Evolutionary conservation across 2,113 vertebrate species (phyloP).

Genomic region (Zootoca vivipara): DNA sequence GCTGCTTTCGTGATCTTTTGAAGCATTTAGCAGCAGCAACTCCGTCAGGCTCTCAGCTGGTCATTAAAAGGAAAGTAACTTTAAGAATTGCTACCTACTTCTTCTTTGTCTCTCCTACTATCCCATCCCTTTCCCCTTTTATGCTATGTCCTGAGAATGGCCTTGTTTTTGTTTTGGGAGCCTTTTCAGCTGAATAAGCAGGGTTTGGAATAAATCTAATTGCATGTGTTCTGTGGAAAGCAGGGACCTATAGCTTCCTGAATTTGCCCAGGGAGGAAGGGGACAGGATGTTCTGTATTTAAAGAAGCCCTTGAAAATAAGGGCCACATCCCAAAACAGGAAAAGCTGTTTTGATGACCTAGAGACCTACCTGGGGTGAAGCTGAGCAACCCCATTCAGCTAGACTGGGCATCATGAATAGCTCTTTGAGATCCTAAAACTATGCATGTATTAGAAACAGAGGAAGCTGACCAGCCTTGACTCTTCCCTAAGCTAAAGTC

Average conservation of each 20-base stretch:
- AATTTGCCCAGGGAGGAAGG: not conserved
- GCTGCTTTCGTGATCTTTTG: not conserved
- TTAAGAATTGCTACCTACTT: too few relatives aligned
- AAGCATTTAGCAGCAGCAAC: not conserved
- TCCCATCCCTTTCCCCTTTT: too few relatives aligned
- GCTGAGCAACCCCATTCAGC: not conserved
- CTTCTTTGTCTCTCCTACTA: too few relatives aligned
- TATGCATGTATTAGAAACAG: not conserved
- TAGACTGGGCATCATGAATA: not conserved
- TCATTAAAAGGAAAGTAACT: too few relatives aligned
- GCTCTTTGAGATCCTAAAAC: not conserved
- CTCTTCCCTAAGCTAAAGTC: too few relatives aligned
- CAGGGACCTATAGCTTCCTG: not conserved
- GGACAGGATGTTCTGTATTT: not conserved
- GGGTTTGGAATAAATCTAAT: too few relatives aligned
- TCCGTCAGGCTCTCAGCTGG: too few relatives aligned
- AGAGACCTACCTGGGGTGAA: too few relatives aligned
- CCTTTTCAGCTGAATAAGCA: too few relatives aligned
- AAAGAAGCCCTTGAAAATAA: not conserved
- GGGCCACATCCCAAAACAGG: not conserved
- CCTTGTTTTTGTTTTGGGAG: too few relatives aligned
- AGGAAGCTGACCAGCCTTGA: too few relatives aligned
- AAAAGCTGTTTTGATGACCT: not conserved
- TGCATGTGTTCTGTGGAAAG: not conserved
- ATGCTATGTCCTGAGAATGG: too few relatives aligned